Percentiles rank a stretch among this genome's conserved stretches.
Conservation (phyloP, 2,797 vertebrate genomes). For the Paguma larvata region DNA sequence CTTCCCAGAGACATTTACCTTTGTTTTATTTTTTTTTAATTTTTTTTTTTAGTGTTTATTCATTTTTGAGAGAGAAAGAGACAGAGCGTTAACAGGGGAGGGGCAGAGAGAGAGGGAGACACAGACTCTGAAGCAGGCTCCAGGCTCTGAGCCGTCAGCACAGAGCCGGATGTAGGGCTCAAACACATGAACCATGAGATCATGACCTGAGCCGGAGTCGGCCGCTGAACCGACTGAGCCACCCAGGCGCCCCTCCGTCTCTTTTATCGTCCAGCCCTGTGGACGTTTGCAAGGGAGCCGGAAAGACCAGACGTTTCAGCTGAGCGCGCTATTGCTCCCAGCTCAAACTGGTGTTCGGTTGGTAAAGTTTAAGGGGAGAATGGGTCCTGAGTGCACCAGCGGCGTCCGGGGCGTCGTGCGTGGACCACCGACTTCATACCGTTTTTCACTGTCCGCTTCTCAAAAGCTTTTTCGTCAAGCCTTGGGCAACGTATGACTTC, state of each 20-base stretch:
- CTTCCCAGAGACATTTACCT: neutral
- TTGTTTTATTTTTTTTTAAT: too few species aligned
- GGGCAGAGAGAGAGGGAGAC: too few species aligned
- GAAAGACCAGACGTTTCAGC: neutral
- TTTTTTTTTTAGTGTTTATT: too few species aligned
- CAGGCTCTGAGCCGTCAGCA: too few species aligned
- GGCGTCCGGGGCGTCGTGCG: neutral
- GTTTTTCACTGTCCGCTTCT: neutral
- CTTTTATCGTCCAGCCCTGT: neutral
- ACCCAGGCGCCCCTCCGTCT: neutral
- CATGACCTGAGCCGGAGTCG: too few species aligned
- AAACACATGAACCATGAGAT: too few species aligned
- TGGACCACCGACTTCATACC: neutral
- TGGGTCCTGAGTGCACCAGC: neutral
- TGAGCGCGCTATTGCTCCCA: neutral
- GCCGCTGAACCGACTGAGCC: too few species aligned
- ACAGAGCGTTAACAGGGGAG: too few species aligned
- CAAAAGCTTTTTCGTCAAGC: neutral
- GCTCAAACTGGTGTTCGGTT: neutral
- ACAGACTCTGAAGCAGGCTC: too few species aligned
- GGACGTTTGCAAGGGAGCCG: neutral
- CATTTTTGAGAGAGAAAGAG: too few species aligned
- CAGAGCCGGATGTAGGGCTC: too few species aligned
- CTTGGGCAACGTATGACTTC: neutral
- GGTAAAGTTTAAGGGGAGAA: neutral